Evolutionary conservation across 2,888 invertebrate species (phyloP).

Genomic region (Tupiocoris notatus): DNA sequence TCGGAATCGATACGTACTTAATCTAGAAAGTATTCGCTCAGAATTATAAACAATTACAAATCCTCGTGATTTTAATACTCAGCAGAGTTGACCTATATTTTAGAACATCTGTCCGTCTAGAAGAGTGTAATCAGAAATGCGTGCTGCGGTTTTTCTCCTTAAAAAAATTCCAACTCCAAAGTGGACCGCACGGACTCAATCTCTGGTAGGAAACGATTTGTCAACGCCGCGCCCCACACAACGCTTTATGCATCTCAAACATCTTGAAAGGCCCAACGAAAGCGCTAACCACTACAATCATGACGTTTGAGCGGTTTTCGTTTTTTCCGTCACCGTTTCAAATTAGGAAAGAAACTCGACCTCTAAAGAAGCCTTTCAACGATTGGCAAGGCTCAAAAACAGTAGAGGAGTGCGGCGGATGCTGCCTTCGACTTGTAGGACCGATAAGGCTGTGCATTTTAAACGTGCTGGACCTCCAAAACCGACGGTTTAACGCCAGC

Average conservation of each 20-base stretch:
- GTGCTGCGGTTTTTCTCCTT: not conserved
- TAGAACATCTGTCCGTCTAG: not conserved
- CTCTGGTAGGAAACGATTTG: not conserved
- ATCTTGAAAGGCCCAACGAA: not conserved
- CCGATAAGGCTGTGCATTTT: not conserved
- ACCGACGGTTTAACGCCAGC: not conserved
- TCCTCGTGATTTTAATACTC: too few relatives aligned
- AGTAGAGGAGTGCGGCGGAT: not conserved
- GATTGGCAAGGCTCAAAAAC: not conserved
- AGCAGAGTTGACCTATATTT: not conserved
- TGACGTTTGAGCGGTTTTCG: not conserved
- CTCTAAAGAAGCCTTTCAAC: not conserved
- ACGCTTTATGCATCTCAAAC: not conserved
- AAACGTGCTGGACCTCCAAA: not conserved
- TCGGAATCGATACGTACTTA: too few relatives aligned
- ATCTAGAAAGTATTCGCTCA: too few relatives aligned
- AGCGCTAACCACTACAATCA: not conserved
- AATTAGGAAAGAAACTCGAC: not conserved
- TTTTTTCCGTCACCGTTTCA: not conserved
- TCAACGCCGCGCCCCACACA: not conserved
- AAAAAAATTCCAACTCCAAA: not conserved
- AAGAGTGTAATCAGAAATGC: too few relatives aligned
- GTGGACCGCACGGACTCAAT: not conserved
- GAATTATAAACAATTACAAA: too few relatives aligned
- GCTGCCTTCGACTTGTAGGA: too few relatives aligned